phyloP scores from a whole-genome alignment of 2,113 vertebrate genomes.

The Leptobrachium ailaonicum region DNA sequence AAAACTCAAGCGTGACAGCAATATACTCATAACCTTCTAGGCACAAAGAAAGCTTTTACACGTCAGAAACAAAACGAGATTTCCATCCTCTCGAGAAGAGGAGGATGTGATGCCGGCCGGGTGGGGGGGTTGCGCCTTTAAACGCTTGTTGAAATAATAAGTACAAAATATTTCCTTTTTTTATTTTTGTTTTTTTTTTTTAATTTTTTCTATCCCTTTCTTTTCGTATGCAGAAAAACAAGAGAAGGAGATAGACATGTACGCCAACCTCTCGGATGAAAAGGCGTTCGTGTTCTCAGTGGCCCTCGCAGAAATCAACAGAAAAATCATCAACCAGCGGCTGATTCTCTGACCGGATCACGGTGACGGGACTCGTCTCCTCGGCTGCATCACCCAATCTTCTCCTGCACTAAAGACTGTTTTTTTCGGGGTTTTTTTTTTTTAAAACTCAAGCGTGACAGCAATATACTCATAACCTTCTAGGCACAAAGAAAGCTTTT shows the following conservation, averaged over 20 bases:
- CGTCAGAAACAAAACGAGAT: not conserved
- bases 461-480: constrained; percentile 25
- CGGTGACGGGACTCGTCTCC: no score
- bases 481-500: not conserved
- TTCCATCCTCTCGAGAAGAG: constrained; percentile 13
- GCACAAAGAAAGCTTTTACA: not conserved
- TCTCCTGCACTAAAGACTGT: constrained; percentile 38
- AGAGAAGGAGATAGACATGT: constrained; percentile 96
- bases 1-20: not conserved
- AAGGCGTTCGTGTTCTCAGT: constrained; percentile 98
- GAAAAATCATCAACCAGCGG: constrained; percentile 96
- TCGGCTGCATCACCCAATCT: not conserved
- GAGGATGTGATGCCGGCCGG: constrained; percentile 58
- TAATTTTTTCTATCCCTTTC: no score
- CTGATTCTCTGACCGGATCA: constrained; percentile 77
- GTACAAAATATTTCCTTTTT: constrained; percentile 68
- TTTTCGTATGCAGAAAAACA: constrained; percentile 85
- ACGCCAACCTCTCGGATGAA: constrained; percentile 95
- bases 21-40: constrained; percentile 14
- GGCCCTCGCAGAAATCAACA: constrained; percentile 98
- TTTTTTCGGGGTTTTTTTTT: constrained; percentile 1
- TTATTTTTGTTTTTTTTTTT: constrained; percentile 46
- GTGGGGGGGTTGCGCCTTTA: constrained; percentile 70
- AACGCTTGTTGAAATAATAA: constrained; percentile 58
- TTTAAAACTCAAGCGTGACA: not conserved